Base-by-base conservation (phyloP, 2,888 invertebrate genomes). In the Acrobasis repandana region DNA sequence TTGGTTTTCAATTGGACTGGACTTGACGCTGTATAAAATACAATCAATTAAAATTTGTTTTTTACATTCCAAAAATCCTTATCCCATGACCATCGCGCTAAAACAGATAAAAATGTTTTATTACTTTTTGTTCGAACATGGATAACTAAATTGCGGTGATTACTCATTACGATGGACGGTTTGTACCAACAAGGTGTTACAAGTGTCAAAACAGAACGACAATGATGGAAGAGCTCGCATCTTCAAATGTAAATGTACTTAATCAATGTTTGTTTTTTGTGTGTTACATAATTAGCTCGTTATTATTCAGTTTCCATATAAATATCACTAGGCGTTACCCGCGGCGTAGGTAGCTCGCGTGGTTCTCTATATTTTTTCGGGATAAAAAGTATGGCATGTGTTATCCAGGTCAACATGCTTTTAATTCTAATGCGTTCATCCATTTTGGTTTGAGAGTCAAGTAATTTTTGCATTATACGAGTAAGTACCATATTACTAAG, bases 181-280 rank as follows among this genome's bases (percentile, higher is more conserved):
- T 57, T 57, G 48, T 48, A 57, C 34, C 28, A 57, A 57, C 47
- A 34, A 48, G 16, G 48, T 57, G 57, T 57, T 48, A 57, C 28
- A 33, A 9, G 34, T 33, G 48, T 57, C 57, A 48, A 48, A 57
- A 47, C 34, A 34, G 9, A 6, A 33, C 15, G 33, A 48, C 57
- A 57, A 18, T 48, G 57, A 48, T 54, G 54, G 54, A 47, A 10
- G 34, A 34, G 34, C 43, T 56, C 14, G 15, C 56, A 18, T 56
- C 16, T n/a, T 20, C 34, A n/a, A 51, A 50, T 50, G 50, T 34
- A 34, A 15, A 34, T 51, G 10, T 34, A 8, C 33, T 51, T 33
- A 51, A 28, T 4, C 51, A 28, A 28, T 49, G 20, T 50, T 14
- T 14, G 10, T 33, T 28, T 50, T 50, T 50, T n/a, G n/a, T 49